These are phyloP conservation scores for Brachylomia viminalis DNA, from an alignment of 2,888 invertebrate genomes.

Conservation along the genomic window DNA sequence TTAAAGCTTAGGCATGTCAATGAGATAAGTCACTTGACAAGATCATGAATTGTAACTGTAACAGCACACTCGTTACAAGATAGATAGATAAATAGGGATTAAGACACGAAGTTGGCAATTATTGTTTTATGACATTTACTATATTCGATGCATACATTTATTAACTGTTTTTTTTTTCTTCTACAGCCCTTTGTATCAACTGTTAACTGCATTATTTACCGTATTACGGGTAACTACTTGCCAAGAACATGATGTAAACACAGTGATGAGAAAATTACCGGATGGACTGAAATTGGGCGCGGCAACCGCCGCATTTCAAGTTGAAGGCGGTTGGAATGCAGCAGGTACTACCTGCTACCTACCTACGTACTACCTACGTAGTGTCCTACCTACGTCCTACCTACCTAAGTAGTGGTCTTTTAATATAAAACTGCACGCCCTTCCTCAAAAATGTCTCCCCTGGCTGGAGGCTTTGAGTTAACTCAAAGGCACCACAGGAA, in stretches of 20 bases:
- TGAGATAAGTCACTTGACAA: not conserved
- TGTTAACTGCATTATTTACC: slow-evolving; percentile 18
- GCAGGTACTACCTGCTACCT: slow-evolving; percentile 68
- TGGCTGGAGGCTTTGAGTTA: too few species aligned
- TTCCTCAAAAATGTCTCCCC: too few species aligned
- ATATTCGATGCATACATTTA: not conserved
- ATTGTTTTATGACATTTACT: slow-evolving; percentile 19
- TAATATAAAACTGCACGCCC: too few species aligned
- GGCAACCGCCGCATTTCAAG: slow-evolving; percentile 79
- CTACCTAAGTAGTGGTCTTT: not conserved
- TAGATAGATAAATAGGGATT: not conserved
- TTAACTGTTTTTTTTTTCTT: not conserved
- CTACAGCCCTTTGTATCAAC: slow-evolving; percentile 12
- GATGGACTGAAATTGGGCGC: slow-evolving; percentile 74
- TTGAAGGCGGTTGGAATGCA: slow-evolving; percentile 80
- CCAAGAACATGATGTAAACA: not conserved
- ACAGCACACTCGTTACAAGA: not conserved
- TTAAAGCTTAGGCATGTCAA: not conserved
- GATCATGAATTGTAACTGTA: not conserved
- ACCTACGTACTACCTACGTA: not conserved
- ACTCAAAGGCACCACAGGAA: too few species aligned
- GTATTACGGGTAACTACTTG: slow-evolving; percentile 7
- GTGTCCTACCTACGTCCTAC: slow-evolving; percentile 60
- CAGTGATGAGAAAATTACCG: slow-evolving; percentile 74
- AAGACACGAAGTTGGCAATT: not conserved